Base-by-base conservation (phyloP, 2,797 vertebrate genomes). In the Synanceia verrucosa region DNA sequence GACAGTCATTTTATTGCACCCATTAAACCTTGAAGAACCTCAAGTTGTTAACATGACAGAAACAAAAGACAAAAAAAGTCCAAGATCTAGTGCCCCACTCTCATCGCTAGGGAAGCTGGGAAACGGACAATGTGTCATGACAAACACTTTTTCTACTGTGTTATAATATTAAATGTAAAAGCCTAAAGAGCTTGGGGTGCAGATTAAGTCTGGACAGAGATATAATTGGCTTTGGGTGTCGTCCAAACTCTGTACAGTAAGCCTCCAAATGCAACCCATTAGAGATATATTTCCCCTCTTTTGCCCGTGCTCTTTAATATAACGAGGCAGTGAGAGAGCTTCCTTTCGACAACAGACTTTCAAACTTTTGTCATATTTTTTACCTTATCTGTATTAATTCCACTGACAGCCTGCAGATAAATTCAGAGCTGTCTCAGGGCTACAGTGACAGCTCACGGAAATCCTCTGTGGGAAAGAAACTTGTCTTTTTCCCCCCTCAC, bases 331-430 rank as follows among this genome's bases (percentile, higher is more conserved):
- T 63, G 46, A 81, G 78, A 84, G 81, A 74, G 83, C 70, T 85
- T 79, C 78, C 72, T 77, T 90, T 83, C 47, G 78, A 89, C 81
- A 85, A 78, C 78, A 88, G 83, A 87, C 87, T 88, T 89, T 83
- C 69, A 78, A 91, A 91, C 84, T 90, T 90, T 90, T 90, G 86
- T 90, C 87, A 90, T 88, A 81, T 91, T 89, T 88, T 87, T 79
- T 79, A 84, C 71, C 89, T 93, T 92, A 94, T 93, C 91, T 92
- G 84, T 87, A 81, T 88, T 93, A 93, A 94, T 94, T 94, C 91
- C 88, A 85, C 90, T 85, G 91, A 91, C 91, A 91, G 88, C 89
- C 88, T 71, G 86, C 88, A 90, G 91, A 94, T 92, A 93, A 91
- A 93, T 93, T 88, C 89, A 72, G 83, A 89, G 85, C 89, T 80